Base-by-base conservation (phyloP, 2,888 invertebrate genomes). In the Cryptops parisi region DNA sequence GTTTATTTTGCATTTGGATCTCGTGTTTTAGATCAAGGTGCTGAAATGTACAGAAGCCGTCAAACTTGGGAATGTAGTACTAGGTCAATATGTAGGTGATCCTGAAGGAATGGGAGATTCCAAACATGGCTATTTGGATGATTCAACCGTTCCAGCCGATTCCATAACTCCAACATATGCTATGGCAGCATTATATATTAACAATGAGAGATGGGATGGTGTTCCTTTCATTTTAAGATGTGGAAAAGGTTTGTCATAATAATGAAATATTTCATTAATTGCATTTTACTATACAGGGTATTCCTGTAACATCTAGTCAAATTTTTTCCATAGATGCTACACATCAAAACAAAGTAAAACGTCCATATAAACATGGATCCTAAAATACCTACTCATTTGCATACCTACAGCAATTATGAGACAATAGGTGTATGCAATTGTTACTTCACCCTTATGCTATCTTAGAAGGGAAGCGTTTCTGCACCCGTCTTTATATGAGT, bases 121-220 rank as follows among this genome's bases (percentile, higher is more conserved):
- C 50, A 78, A 75, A 59, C 64, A 79, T 22, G 89, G 94, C 0
- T 98, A 98, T 68, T 73, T 91, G 48, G 94, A 98, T 66, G 98
- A 99, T 69, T 78, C 83, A 1, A 94, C 93, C 1, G 97, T 99
- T 2, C 90, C 93, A 1, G 73, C 78, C 41, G 79, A 75, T 62
- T 98, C 97, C 1, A 77, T 78, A 0, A 97, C 97, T 2, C 91
- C 97, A 23, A 99, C 98, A 0, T 99, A 84, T 74, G 96, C 96
- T 1, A 71, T 88, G 61, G 88, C 87, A 46, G 84, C 83, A 21
- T 70, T 93, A 43, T 80, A 77, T 65, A 94, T 98, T 55, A 85
- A 89, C 62, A 99, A 96, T 70, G 94, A 97, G 64, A 79, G 97
- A 59, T 99, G 98, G 98, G 91, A 97, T 69, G 96, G 93, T 19